Base-by-base conservation (phyloP, 2,113 vertebrate genomes). In the Ploceus nigricollis region DNA sequence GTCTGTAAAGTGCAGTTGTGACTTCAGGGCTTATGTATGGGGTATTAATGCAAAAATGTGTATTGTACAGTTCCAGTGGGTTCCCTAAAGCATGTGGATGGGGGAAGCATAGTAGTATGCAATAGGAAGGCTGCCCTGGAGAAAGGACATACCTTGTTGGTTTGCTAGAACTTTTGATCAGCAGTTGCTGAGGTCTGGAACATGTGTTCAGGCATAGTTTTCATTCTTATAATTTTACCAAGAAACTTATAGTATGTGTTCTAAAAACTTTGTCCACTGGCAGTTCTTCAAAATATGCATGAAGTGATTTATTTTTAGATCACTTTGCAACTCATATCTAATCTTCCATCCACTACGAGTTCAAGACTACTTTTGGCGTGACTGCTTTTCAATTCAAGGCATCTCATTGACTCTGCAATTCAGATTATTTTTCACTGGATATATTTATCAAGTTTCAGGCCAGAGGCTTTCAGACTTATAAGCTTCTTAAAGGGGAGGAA, bases 381-480 rank as follows among this genome's bases (percentile, higher is more conserved):
- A 48, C 71, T 78, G 23, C 69, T 94, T 94, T 83, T 88, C 58
- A 73, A 25, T 91, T 88, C 68, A 63, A 64, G 82, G 76, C 47
- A 64, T 92, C 71, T 93, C 76, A 90, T 83, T 96, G 82, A 93
- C 88, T 94, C 9, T 21, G 16, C 60, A 23, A 60, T 81, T 92
- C 60, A 53, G 51, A 47, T 94, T 71, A 81, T 83, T 97, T 96
- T 93, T 95, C 64, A 27, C 48, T 86, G 86, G 23, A 48, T 90
- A 28, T 80, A 75, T 96, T 96, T 93, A 88, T 93, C 82, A 96
- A 81, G 82, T 86, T 92, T 87, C 35, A 60, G 85, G 60, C 85
- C 86, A 89, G 71, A 86, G 71, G 47, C 76, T 90, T 44, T 92
- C 85, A 77, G 93, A 94, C 82, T 88, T 90, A 75, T 61, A 95